Evolutionary conservation across 2,888 invertebrate species (phyloP), one percentile per base, ranked within the genome.

Genomic region (Isoperla grammatica): DNA sequence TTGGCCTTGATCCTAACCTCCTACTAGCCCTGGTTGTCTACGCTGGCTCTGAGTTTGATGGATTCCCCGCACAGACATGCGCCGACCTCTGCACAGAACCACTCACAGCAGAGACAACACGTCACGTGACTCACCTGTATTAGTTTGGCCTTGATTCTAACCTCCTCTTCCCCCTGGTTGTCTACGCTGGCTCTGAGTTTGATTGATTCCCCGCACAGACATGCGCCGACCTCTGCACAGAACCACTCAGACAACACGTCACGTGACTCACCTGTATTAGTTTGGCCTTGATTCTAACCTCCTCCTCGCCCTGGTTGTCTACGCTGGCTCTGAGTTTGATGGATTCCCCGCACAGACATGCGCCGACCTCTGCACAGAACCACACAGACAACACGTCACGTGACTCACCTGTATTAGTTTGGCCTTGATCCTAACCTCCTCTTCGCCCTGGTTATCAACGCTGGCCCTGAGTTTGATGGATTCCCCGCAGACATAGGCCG

Each of bases 401-500:
- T n/a, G n/a, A n/a, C n/a, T n/a, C 63, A 75, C 75, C 71, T 84
- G 83, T 20, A 81, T 74, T 56, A 84, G 74, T 71, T 78, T 78
- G 58, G 83, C 77, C 67, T 79, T 77, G 53, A 83, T 73, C 69
- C 80, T 75, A 2, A 80, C 80, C 63, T 79, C 77, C 67, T 82
- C 80, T 65, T 82, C 78, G 61, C 80, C 79, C 69, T 84, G 84
- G 75, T 87, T 87, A 74, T 86, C 85, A 59, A 88, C 83, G 63
- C 85, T 83, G 29, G 84, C 83, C 70, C 82, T 81, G 49, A 87
- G 73, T 68, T 84, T 80, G 63, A 87, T 78, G 66, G 83, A 83
- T 73, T 87, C 87, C 6, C 85, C 86, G 70, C 85, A 85, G 54
- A 87, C 87, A 71, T 88, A 89, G 15, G 87, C 88, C 6, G 84